Evolutionary conservation across 2,113 vertebrate genomes (phyloP), one percentile per base, ranked within the genome.

Genomic region (Xyliphius kryptos): DNA sequence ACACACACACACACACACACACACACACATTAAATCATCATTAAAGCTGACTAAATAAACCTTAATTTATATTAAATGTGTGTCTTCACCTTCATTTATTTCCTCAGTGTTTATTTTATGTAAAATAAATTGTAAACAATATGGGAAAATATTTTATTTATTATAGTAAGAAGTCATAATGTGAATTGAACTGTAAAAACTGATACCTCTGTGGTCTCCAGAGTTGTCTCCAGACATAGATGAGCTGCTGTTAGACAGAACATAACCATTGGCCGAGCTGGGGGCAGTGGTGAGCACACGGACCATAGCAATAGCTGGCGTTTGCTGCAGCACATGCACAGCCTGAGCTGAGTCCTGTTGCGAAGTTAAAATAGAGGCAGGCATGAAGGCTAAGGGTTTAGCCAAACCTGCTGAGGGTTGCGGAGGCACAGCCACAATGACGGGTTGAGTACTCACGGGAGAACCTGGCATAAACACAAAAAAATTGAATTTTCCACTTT

Each of bases 271-370:
- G 0, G 91, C 88, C 1, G 92, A 87, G 75, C 74, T 89, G 72
- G 91, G 80, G 0, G 87, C 80, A 37, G 87, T 84, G 77, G 91
- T 92, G 56, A 97, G 86, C 66, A 97, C 90, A 41, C 95, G 81
- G 72, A 98, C 87, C 96, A 97, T 97, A 72, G 95, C 94, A 76
- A 97, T n/a, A n/a, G n/a, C 88, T 41, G 93, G 84, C 10, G 92
- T 91, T 56, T 91, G 83, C 13, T 97, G 95, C 16, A 98, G 87
- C 1, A 96, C 76, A 0, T 97, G 94, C 64, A 98, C 89, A 0
- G 93, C 89, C 0, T 97, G 94, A 64, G 88, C 84, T 0, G 90
- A 70, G 17, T 91, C 81, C 68, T 86, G 79, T 72, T 90, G 89
- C 0, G 90, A 84, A 61, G 87, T 81, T 74, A 92, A 82, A 48